Base-by-base conservation (phyloP, 53 echinoderm and acorn worm genomes). In the Echinarachnius parma region DNA sequence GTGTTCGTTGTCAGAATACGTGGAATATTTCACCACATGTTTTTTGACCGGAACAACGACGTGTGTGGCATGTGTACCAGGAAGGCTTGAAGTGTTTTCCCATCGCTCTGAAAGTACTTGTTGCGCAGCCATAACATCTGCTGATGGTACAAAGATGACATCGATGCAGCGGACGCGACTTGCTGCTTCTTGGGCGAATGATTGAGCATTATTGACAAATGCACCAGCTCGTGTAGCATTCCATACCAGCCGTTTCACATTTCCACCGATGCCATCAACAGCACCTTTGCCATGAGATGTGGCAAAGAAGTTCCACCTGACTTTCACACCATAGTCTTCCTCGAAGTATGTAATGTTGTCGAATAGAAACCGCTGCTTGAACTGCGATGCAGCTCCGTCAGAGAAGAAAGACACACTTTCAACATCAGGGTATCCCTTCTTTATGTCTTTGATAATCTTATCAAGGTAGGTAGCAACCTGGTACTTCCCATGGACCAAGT, bases 261-360 rank as follows among this genome's bases (percentile, higher is more conserved):
- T 23, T 19, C 80, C 80, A 34, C 69, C 56, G 14, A 80, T 68
- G 21, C 71, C 81, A 60, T 80, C 81, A 27, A 80, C 81, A 13
- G 47, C 36, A 9, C 83, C 66, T 53, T 82, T 76, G 11, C 76
- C 76, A 42, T 63, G 83, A 21, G 64, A 77, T 26, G 77, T 82
- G 18, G 83, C 76, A 46, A 76, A 76, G 50, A 74, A 61, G 55
- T 75, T 46, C 62, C 72, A 69, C 2, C 14, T 53, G 16, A 59
- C 34, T 39, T 39, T 39, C 2, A 55, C 19, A 8, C 26, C 44
- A 39, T 66, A 66, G 13, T 34, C 44, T 25, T 66, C 35, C 36
- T 66, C 53, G 30, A 30, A 37, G 28, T 56, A 67, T 14, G 79
- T 66, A 1, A 62, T 2, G 22, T 81, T 75, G 4, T 81, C 29